Evolutionary conservation across 2,113 vertebrate species (phyloP), one percentile per base, ranked within the genome.

Genomic region (Vulpes ferrilata): DNA sequence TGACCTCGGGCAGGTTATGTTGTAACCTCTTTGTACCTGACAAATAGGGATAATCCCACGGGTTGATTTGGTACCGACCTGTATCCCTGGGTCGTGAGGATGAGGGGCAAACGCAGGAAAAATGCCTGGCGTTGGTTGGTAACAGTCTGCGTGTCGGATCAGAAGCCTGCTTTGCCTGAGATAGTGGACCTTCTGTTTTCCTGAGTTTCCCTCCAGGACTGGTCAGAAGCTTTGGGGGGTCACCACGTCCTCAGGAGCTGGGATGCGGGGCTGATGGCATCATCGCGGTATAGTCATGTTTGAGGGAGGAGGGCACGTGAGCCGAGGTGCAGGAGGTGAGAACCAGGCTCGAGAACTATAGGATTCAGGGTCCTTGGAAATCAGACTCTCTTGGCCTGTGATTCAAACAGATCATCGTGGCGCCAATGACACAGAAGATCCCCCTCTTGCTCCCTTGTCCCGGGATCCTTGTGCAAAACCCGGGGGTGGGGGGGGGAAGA

Each of bases 141-240:
- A 15, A 2, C 4, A 48, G 2, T 2, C 4, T 19, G 0, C 3
- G 1, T 12, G n/a, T 27, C 8, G 3, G 92, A n/a, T 62, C 23
- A 38, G 48, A 69, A 35, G 16, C 32, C 43, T 16, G 27, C 87
- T 73, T 60, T 53, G 35, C 35, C 38, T 0, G 16, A 23, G 22
- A 69, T 5, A 53, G n/a, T 27, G 10, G n/a, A 5, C 2, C 27
- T 64, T 64, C 25, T 55, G n/a, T 73, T n/a, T 97, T 19, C 25
- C 85, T 16, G 69, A 15, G 62, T 64, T 48, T 60, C 35, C 62
- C 17, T 20, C 3, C 27, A 20, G 35, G 10, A 55, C 23, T 22
- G 16, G 81, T 78, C 30, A 7, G 74, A 35, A 32, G 25, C 90
- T 81, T n/a, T 11, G 76, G 67, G 38, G 0, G 20, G 43, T 69